Percentiles rank a stretch among this genome's conserved stretches.
Conservation (phyloP, 2,888 invertebrate genomes). For the Drosophila flavopinicola region DNA sequence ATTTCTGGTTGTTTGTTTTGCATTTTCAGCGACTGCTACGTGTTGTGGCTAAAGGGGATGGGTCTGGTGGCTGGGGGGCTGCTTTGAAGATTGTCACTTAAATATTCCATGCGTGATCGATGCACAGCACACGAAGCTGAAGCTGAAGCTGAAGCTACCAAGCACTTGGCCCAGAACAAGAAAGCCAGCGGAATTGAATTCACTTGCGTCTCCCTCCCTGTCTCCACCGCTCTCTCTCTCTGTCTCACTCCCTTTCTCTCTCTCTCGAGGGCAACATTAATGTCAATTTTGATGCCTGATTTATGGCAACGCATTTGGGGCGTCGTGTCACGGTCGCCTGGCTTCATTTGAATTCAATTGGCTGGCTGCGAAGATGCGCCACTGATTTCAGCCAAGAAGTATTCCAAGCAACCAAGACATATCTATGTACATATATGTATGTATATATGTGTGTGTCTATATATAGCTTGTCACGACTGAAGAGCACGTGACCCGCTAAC, state of each 20-base stretch:
- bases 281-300: constrained; percentile 77
- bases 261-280: constrained; percentile 67
- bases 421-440: background rate
- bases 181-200: constrained; percentile 61
- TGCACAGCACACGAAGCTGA: constrained; percentile 39
- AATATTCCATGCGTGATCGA: constrained; percentile 77
- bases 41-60: constrained; percentile 3
- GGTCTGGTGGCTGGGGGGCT: background rate
- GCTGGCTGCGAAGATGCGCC: constrained; percentile 39
- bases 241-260: constrained; percentile 3
- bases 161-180: constrained; percentile 24
- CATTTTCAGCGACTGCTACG: constrained; percentile 41
- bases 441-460: constrained; percentile 3
- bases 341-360: constrained; percentile 78
- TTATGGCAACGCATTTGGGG: constrained; percentile 70
- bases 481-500: constrained; percentile 77
- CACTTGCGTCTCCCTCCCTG: background rate
- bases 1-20: constrained; percentile 47
- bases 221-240: background rate
- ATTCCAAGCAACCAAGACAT: constrained; percentile 2
- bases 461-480: constrained; percentile 40
- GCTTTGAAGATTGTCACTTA: constrained; percentile 63
- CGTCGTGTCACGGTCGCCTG: constrained; percentile 45
- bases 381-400: constrained; percentile 41
- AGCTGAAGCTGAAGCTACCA: constrained; percentile 3